Conservation (phyloP, 2,888 invertebrate genomes). For the Drosophila tripunctata region DNA sequence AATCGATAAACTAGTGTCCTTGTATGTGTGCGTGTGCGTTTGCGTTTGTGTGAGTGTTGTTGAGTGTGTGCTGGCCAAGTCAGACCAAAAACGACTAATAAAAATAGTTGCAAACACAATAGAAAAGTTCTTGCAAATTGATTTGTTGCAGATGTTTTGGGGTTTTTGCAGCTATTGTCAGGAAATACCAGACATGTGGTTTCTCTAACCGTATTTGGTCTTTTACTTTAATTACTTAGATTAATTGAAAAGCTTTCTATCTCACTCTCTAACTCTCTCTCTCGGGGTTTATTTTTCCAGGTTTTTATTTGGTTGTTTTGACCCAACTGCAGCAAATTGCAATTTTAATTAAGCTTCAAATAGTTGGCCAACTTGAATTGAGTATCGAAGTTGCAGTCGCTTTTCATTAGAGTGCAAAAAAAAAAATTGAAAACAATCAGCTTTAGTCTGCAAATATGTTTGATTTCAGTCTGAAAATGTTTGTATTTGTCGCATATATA, state of each 20-base stretch:
- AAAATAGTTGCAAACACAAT: conserved; percentile 69
- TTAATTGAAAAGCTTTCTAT: conserved; percentile 58
- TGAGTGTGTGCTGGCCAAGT: conserved; percentile 12
- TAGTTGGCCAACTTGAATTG: conserved; percentile 20
- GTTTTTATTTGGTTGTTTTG: neutral
- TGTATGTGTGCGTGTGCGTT: conserved; percentile 2
- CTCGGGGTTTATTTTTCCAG: neutral
- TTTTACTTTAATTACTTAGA: conserved; percentile 69
- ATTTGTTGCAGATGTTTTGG: conserved; percentile 72
- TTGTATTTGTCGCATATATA: neutral
- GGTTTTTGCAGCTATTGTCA: conserved; percentile 48
- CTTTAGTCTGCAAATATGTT: neutral
- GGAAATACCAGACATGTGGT: conserved; percentile 49
- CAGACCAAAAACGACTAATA: conserved; percentile 48
- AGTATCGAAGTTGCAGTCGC: conserved; percentile 17
- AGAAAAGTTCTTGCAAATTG: conserved; percentile 72
- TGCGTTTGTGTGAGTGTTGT: conserved; percentile 15
- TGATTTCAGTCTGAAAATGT: neutral
- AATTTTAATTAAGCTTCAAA: conserved; percentile 42
- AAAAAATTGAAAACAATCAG: neutral
- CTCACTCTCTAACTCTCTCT: neutral
- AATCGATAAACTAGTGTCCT: conserved; percentile 59
- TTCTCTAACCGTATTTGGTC: conserved; percentile 24
- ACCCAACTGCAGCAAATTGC: conserved; percentile 30
- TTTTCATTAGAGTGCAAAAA: conserved; percentile 6